Evolutionary conservation across 2,888 invertebrate species (phyloP), one percentile per base, ranked within the genome.

Genomic region (Spodoptera littoralis): DNA sequence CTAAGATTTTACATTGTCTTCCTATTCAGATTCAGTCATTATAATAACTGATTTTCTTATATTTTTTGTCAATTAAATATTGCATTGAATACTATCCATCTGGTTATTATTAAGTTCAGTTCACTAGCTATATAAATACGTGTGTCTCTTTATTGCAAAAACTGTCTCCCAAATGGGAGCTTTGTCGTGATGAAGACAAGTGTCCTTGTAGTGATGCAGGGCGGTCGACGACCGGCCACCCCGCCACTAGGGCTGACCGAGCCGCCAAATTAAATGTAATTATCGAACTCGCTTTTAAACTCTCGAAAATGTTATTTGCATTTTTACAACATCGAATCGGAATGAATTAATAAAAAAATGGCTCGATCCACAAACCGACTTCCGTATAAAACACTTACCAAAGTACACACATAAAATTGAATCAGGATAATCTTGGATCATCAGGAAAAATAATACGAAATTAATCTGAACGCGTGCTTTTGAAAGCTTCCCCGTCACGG

Each of bases 361-460:
- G 4, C 11, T 11, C 44, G 1, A 41, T 62, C 11, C 44, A 18
- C 12, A 11, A 9, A 61, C 43, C 24, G 11, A 45, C 36, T 36
- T 9, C 36, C 36, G 1, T 12, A 24, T 3, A n/a, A 30, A 43
- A 42, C 12, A 60, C 27, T 11, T 48, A 11, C 24, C 9, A 60
- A 36, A 36, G 41, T 5, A 55, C 13, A 24, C 27, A 30, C 4
- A 44, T 22, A 48, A 56, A 55, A 61, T 3, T 22, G 41, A 22
- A 69, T 51, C 49, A 44, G 47, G 22, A 44, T 52, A 65, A 72
- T 59, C 52, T 8, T 55, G 27, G 27, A 66, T 56, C 48, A 53
- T 66, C 67, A 72, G 27, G 13, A 55, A 70, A 65, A 72, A 72
- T 52, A 72, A 66, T 48, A 72, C 4, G 13, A 60, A 60, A 72